These are phyloP conservation scores for Dufourea novaeangliae DNA, from an alignment of 1,140 invertebrate species.

Conservation along the genomic window DNA sequence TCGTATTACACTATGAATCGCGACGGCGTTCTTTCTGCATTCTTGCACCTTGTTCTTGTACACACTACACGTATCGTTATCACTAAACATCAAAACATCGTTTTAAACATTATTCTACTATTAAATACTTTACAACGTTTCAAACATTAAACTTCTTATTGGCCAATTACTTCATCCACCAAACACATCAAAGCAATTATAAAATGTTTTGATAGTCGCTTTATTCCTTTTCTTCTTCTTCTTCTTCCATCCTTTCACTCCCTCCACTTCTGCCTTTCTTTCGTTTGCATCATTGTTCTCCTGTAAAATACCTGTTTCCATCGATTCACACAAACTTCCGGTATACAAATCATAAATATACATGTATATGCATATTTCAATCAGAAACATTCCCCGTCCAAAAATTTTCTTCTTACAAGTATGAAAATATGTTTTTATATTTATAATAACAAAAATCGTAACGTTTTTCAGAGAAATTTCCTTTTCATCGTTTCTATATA, in stretches of 20 bases:
- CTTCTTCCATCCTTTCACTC: conserved; percentile 38
- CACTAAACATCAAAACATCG: neutral
- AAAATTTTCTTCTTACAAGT: neutral
- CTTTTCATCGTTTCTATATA: neutral
- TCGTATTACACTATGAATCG: conserved; percentile 30
- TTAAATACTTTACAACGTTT: neutral
- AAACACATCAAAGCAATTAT: neutral
- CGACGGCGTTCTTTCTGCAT: conserved; percentile 42
- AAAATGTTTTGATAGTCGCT: conserved; percentile 36
- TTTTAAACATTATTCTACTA: neutral
- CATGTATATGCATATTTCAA: neutral
- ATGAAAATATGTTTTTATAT: too few species aligned
- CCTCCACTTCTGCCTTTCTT: conserved; percentile 38
- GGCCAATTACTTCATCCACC: neutral
- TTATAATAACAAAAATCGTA: neutral
- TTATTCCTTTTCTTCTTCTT: conserved; percentile 39
- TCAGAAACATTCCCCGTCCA: neutral
- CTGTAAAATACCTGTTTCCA: conserved; percentile 9
- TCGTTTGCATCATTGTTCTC: conserved; percentile 32
- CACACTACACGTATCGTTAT: conserved; percentile 18
- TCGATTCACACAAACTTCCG: conserved; percentile 25
- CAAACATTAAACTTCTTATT: neutral
- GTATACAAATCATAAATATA: neutral
- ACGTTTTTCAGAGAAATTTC: neutral
- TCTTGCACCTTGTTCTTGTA: conserved; percentile 34